These are phyloP conservation scores for Tetramorium parvispinum DNA, from an alignment of 1,140 invertebrate species.

Conservation along the genomic window DNA sequence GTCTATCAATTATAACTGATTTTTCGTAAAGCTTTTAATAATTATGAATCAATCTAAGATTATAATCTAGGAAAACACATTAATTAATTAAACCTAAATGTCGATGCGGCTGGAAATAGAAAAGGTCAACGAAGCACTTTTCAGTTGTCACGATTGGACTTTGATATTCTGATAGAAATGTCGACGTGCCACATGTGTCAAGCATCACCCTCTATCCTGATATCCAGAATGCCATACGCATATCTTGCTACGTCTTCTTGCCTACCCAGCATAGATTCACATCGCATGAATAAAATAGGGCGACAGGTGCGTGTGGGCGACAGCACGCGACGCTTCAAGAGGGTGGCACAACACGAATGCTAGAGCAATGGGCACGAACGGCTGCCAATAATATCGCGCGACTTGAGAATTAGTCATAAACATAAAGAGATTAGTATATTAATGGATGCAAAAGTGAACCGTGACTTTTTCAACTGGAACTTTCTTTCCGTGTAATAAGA, in stretches of 20 bases:
- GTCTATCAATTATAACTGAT: too few species aligned
- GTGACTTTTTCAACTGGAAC: not conserved
- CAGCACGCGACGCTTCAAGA: conserved; percentile 46
- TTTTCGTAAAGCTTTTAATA: too few species aligned
- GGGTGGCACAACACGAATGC: conserved; percentile 23
- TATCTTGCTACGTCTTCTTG: conserved; percentile 26
- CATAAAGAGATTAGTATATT: not conserved
- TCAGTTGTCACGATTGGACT: not conserved
- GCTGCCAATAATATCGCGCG: conserved; percentile 15
- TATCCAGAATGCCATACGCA: conserved; percentile 16
- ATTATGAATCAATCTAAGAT: not conserved
- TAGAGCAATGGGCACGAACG: not conserved
- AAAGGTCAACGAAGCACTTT: not conserved
- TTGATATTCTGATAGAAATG: conserved; percentile 23
- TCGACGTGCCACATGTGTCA: not conserved
- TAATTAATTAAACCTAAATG: conserved; percentile 20
- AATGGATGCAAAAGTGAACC: not conserved
- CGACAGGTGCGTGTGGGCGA: conserved; percentile 45
- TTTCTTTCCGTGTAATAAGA: not conserved
- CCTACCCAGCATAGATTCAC: conserved; percentile 1
- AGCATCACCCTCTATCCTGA: not conserved
- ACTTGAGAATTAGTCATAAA: conserved; percentile 41
- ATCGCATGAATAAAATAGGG: conserved; percentile 53
- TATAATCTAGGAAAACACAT: not conserved
- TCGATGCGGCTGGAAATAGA: not conserved